phyloP scores from a whole-genome alignment of 2,888 invertebrate species.

The Habroteleia sp. region DNA sequence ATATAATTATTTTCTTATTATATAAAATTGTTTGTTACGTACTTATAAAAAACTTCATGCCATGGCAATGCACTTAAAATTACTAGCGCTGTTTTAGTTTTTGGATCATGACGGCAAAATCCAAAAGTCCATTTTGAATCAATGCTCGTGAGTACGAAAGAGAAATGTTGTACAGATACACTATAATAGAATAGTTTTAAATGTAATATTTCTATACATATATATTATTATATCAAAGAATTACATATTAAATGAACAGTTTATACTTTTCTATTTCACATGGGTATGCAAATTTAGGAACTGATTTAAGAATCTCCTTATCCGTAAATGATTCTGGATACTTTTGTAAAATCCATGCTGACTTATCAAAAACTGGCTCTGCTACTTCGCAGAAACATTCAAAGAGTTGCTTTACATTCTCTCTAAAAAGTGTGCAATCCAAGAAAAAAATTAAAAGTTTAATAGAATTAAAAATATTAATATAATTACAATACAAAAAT shows the following conservation, averaged over 20 bases:
- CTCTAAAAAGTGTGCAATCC: too few relatives aligned
- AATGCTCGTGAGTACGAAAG: conserved; percentile 96
- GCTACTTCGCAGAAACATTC: conserved; percentile 93
- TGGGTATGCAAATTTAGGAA: conserved; percentile 96
- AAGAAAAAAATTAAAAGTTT: too few relatives aligned
- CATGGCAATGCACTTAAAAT: conserved; percentile 95
- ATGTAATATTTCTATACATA: too few relatives aligned
- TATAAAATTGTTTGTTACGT: conserved; percentile 73
- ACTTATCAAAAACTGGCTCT: conserved; percentile 84
- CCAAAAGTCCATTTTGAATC: conserved; percentile 99
- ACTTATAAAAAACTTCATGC: conserved; percentile 98
- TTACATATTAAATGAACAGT: too few relatives aligned
- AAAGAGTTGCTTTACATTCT: conserved; percentile 89
- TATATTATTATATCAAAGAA: too few relatives aligned
- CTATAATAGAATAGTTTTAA: conserved; percentile 82
- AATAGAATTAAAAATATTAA: too few relatives aligned
- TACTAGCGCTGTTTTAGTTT: conserved; percentile 91
- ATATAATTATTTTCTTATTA: neutral
- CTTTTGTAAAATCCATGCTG: conserved; percentile 89
- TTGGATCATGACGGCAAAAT: conserved; percentile 97
- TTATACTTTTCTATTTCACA: conserved; percentile 90
- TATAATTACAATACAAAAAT: too few relatives aligned
- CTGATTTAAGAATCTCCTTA: conserved; percentile 91
- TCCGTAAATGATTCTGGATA: conserved; percentile 92
- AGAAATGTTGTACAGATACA: conserved; percentile 94